Conservation (phyloP, 2,113 vertebrate species). For the Ochotona princeps region DNA sequence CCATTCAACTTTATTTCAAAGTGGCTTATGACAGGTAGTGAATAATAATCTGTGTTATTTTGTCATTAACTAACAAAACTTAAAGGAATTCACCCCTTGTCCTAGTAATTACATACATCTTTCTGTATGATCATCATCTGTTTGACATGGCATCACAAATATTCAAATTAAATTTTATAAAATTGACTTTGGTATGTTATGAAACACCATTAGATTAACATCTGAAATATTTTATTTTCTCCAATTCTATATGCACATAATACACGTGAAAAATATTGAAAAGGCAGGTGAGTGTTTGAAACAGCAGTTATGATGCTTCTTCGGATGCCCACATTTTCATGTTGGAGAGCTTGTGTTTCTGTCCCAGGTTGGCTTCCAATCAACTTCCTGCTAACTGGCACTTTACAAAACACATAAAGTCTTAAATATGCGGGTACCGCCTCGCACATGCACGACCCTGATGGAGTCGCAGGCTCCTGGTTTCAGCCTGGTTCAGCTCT, state of each 20-base stretch:
- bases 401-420: too few species aligned
- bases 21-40: not conserved
- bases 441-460: too few species aligned
- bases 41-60: not conserved
- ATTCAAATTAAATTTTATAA: slow-evolving; percentile 15
- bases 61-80: not conserved
- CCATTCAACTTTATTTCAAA: not conserved
- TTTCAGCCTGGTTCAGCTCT: too few species aligned
- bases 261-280: not conserved
- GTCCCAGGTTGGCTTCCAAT: too few species aligned
- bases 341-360: too few species aligned
- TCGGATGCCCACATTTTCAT: too few species aligned
- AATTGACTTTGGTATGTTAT: not conserved
- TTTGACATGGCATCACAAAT: not conserved
- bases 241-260: slow-evolving; percentile 47
- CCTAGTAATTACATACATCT: not conserved
- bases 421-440: too few species aligned
- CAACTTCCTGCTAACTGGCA: too few species aligned
- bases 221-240: slow-evolving; percentile 37
- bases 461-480: too few species aligned
- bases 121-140: not conserved
- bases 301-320: too few species aligned
- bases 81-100: not conserved
- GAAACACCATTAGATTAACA: slow-evolving; percentile 18
- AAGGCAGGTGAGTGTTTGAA: not conserved